Evolutionary conservation across 2,888 invertebrate species (phyloP).

Genomic region (Cepaea hortensis): DNA sequence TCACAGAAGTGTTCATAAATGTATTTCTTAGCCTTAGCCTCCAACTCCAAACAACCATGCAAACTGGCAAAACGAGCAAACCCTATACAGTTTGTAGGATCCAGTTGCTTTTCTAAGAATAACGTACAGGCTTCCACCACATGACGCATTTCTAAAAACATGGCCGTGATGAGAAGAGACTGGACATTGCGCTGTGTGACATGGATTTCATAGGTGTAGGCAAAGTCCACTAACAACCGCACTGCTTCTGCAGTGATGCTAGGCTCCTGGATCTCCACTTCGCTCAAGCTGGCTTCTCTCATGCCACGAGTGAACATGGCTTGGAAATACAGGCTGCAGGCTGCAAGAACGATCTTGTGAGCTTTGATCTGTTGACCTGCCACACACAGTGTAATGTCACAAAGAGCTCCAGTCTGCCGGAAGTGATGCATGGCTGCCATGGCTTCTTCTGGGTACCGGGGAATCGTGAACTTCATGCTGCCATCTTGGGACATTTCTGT

Average conservation of each 20-base stretch:
- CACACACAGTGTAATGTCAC: conserved; percentile 85
- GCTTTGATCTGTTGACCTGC: conserved; percentile 90
- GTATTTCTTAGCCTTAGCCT: conserved; percentile 76
- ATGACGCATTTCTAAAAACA: conserved; percentile 89
- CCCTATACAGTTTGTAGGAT: conserved; percentile 94
- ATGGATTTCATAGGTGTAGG: conserved; percentile 92
- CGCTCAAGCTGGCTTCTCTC: conserved; percentile 89
- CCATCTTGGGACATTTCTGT: conserved; percentile 68
- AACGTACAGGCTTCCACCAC: conserved; percentile 86
- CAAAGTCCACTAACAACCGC: conserved; percentile 90
- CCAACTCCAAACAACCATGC: conserved; percentile 89
- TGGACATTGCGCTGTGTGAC: conserved; percentile 94
- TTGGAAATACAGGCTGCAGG: conserved; percentile 94
- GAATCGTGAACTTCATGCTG: conserved; percentile 74
- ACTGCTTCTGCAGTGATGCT: conserved; percentile 84
- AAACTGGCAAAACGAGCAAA: conserved; percentile 95
- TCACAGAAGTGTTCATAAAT: conserved; percentile 74
- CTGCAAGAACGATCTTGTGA: conserved; percentile 90
- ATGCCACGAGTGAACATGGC: conserved; percentile 96
- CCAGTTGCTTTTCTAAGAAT: conserved; percentile 92
- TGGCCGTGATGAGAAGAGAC: conserved; percentile 91
- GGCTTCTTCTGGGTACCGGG: conserved; percentile 85
- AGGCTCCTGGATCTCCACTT: conserved; percentile 81
- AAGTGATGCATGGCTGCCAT: conserved; percentile 92
- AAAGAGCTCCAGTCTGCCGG: conserved; percentile 90